Conservation (phyloP, 2,888 invertebrate genomes). For the Lottia scabra region DNA sequence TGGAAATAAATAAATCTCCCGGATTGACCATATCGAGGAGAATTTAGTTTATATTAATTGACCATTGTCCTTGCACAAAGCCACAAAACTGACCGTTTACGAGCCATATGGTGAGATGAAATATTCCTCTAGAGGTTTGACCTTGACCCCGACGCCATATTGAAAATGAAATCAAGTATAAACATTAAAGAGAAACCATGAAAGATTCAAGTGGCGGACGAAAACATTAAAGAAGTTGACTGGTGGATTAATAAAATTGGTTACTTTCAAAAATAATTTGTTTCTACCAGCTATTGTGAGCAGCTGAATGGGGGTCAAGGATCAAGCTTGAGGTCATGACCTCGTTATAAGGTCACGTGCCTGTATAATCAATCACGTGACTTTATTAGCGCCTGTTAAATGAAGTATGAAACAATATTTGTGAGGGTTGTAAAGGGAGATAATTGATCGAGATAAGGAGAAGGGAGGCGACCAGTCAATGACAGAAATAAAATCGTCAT, state of each 20-base stretch:
- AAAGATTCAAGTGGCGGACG: too few species aligned
- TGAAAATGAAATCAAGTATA: not conserved
- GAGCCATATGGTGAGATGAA: not conserved
- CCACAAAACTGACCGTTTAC: not conserved
- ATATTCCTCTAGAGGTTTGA: not conserved
- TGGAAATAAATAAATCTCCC: not conserved
- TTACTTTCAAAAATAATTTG: not conserved
- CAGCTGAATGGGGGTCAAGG: not conserved
- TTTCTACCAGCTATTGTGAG: not conserved
- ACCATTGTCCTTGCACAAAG: slow-evolving; percentile 2
- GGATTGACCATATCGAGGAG: not conserved
- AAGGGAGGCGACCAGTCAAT: not conserved
- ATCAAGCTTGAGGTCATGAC: not conserved
- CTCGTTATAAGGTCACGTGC: not conserved
- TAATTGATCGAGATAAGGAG: not conserved
- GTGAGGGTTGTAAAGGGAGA: not conserved
- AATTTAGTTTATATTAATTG: not conserved
- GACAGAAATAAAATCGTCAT: not conserved
- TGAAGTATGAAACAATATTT: not conserved
- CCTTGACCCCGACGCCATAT: not conserved
- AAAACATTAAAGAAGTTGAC: too few species aligned
- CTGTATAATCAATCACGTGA: not conserved
- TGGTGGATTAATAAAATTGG: not conserved
- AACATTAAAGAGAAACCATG: not conserved
- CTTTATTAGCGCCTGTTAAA: not conserved